Conservation (phyloP, 2,113 vertebrate species). For the Apodemus sylvaticus region DNA sequence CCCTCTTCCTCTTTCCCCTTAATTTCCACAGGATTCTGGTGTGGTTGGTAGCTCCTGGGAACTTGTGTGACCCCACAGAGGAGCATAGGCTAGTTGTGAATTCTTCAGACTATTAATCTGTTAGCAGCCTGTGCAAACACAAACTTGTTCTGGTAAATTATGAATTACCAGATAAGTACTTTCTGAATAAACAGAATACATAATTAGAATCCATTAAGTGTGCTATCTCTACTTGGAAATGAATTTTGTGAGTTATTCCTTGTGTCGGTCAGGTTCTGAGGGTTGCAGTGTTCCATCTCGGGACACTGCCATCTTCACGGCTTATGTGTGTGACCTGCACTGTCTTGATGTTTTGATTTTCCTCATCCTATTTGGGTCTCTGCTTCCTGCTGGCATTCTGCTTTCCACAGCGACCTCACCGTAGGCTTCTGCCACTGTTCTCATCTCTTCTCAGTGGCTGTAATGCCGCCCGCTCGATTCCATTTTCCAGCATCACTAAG, state of each 20-base stretch:
- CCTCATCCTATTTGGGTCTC: conserved; percentile 12
- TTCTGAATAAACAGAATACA: conserved; percentile 69
- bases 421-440: neutral
- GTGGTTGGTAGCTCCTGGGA: neutral
- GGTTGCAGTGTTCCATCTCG: conserved; percentile 7
- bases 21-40: neutral
- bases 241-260: conserved; percentile 23
- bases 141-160: conserved; percentile 75
- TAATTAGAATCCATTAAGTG: conserved; percentile 57
- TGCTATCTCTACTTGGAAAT: conserved; percentile 55
- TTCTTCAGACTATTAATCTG: conserved; percentile 61
- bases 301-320: neutral
- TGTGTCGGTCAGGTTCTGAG: neutral
- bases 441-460: neutral
- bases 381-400: neutral
- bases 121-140: conserved; percentile 55
- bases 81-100: neutral
- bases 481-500: neutral
- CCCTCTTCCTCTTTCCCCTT: accelerated
- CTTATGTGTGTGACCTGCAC: neutral
- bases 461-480: neutral
- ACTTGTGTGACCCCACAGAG: neutral
- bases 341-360: neutral
- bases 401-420: neutral
- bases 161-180: conserved; percentile 72